These are phyloP conservation scores for Callaeas wilsoni DNA, from an alignment of 2,113 vertebrate species.

Conservation along the genomic window DNA sequence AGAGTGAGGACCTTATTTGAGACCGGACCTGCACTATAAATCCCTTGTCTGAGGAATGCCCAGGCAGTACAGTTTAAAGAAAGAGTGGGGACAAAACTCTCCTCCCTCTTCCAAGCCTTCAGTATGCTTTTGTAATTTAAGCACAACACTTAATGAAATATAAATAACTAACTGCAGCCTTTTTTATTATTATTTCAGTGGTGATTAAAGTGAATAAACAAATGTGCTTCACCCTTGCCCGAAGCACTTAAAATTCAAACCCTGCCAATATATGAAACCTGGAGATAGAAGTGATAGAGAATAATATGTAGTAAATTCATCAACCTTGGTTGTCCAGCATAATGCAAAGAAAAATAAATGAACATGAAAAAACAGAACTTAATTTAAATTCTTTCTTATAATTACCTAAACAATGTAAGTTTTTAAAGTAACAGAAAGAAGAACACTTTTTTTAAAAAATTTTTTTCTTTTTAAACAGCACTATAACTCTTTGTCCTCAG, in stretches of 20 bases:
- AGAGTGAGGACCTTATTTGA: neutral
- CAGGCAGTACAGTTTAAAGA: neutral
- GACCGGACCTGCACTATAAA: neutral
- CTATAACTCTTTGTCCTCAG: neutral
- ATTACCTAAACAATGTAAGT: neutral
- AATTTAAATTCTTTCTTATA: neutral
- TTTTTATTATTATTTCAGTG: neutral
- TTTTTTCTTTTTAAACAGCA: neutral
- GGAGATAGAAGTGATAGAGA: neutral
- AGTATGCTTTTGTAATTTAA: neutral
- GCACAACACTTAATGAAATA: neutral
- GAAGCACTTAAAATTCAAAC: neutral
- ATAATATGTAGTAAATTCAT: neutral
- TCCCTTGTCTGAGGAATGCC: neutral
- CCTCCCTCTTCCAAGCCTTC: neutral
- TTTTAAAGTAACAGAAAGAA: neutral
- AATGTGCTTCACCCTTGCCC: neutral
- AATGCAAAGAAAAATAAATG: neutral
- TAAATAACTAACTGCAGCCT: neutral
- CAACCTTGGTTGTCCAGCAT: neutral
- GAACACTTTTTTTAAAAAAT: neutral
- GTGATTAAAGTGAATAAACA: constrained; percentile 9
- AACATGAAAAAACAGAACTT: neutral
- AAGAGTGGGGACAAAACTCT: neutral
- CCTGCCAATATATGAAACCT: neutral